Percentiles rank a stretch among this genome's conserved stretches.
Evolutionary conservation across 2,797 vertebrate species (phyloP).

Genomic region (Gouania willdenowi): DNA sequence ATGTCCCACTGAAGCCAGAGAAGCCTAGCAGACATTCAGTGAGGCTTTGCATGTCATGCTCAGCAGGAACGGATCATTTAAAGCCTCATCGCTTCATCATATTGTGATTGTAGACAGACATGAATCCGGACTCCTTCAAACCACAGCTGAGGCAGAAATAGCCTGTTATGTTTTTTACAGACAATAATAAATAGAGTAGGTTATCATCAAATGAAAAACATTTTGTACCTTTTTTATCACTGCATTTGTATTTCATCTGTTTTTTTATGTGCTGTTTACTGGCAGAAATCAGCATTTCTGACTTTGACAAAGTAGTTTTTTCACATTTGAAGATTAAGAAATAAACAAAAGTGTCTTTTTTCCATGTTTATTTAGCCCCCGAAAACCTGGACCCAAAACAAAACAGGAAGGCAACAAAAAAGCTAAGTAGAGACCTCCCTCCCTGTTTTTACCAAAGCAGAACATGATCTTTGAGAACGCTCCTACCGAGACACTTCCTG

Average conservation of each 20-base stretch:
- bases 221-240: too few species aligned
- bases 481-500: slow-evolving; percentile 42
- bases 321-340: too few species aligned
- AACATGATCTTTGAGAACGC: slow-evolving; percentile 39
- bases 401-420: slow-evolving; percentile 54
- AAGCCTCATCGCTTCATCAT: slow-evolving; percentile 19
- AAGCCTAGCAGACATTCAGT: slow-evolving; percentile 9
- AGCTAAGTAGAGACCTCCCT: slow-evolving; percentile 11
- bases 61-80: slow-evolving; percentile 12
- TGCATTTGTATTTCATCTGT: slow-evolving; percentile 28
- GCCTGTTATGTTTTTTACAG: background rate
- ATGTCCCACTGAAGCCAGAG: slow-evolving; percentile 30
- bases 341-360: too few species aligned
- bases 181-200: too few species aligned
- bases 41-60: slow-evolving; percentile 12
- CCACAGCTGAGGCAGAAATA: slow-evolving; percentile 8
- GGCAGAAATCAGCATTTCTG: too few species aligned
- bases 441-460: slow-evolving; percentile 15
- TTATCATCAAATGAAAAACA: too few species aligned
- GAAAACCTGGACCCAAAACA: slow-evolving; percentile 41
- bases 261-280: too few species aligned
- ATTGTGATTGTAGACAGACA: slow-evolving; percentile 4
- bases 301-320: too few species aligned
- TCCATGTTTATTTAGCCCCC: too few species aligned
- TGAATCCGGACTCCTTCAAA: background rate